These are phyloP conservation scores for Gonioctena quinquepunctata DNA, from an alignment of 1,140 invertebrate species.

Conservation along the genomic window DNA sequence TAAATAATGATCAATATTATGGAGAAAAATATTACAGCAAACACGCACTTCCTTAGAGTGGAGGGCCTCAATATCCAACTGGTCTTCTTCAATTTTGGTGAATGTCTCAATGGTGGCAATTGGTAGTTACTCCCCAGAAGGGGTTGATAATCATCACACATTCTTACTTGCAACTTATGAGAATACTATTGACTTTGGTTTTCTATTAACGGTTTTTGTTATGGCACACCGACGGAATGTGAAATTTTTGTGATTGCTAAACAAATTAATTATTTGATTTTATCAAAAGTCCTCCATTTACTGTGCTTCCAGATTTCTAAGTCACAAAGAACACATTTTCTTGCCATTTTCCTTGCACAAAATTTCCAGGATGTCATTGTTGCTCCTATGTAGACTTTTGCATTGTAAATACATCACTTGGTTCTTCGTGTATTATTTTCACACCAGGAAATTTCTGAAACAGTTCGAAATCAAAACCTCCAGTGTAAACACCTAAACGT, in stretches of 20 bases:
- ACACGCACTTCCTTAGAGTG: constrained; percentile 44
- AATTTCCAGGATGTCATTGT: constrained; percentile 23
- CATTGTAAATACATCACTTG: constrained; percentile 48
- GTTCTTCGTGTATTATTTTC: not conserved
- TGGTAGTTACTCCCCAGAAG: constrained; percentile 27
- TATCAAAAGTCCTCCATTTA: constrained; percentile 51
- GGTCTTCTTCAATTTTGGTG: constrained; percentile 21
- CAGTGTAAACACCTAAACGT: too few relatives aligned
- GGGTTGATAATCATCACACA: constrained; percentile 39
- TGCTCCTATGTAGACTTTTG: constrained; percentile 22
- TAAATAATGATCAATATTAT: constrained; percentile 46
- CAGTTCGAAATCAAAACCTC: not conserved
- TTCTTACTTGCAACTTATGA: constrained; percentile 24
- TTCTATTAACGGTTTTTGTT: constrained; percentile 12
- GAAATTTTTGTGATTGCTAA: not conserved
- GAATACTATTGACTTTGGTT: constrained; percentile 28
- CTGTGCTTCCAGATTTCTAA: constrained; percentile 52
- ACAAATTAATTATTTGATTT: constrained; percentile 15
- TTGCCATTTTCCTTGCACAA: constrained; percentile 36
- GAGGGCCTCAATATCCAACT: constrained; percentile 40
- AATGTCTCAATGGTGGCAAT: constrained; percentile 15
- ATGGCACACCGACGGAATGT: constrained; percentile 28
- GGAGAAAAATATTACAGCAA: constrained; percentile 41
- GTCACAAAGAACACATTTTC: constrained; percentile 28
- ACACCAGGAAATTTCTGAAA: not conserved